A percentile compares a stretch with the other conserved stretches of the same genome.
Evolutionary conservation across 2,797 vertebrate species (phyloP).

Genomic region (Platalea minor): DNA sequence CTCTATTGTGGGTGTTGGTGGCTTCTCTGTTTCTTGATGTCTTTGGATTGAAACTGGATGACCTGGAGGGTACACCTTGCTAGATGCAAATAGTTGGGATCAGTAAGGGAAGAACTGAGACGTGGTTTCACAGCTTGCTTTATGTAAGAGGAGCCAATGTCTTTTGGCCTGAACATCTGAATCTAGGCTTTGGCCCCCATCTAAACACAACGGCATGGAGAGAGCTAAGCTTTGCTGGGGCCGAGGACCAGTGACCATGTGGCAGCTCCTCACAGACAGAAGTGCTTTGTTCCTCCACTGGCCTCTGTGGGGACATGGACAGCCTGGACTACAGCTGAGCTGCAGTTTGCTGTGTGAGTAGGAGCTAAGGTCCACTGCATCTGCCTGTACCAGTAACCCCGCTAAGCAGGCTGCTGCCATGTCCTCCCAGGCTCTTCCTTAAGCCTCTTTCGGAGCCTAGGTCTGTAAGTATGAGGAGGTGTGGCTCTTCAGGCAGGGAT

Average conservation of each 20-base stretch:
- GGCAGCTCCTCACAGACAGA: neutral
- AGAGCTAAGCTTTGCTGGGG: neutral
- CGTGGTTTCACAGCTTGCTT: neutral
- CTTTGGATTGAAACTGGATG: neutral
- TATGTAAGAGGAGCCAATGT: neutral
- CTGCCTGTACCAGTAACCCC: neutral
- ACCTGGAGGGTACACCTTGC: neutral
- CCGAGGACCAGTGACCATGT: neutral
- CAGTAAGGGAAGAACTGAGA: neutral
- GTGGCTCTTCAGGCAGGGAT: neutral
- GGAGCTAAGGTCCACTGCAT: neutral
- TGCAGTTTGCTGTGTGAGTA: neutral
- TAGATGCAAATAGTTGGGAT: neutral
- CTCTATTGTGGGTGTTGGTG: neutral
- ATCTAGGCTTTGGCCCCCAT: neutral
- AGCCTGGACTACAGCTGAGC: neutral
- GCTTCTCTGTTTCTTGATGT: neutral
- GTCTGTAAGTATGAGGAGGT: neutral
- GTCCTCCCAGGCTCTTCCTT: neutral
- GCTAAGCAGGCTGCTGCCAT: neutral
- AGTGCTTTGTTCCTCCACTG: neutral
- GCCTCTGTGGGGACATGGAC: neutral
- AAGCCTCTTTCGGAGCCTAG: neutral
- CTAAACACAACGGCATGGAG: neutral
- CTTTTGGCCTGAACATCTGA: neutral